A percentile compares a stretch with the other conserved stretches of the same genome.
These are phyloP conservation scores for Phylloscopus collybita DNA, from an alignment of 2,797 vertebrate species.

Conservation along the genomic window DNA sequence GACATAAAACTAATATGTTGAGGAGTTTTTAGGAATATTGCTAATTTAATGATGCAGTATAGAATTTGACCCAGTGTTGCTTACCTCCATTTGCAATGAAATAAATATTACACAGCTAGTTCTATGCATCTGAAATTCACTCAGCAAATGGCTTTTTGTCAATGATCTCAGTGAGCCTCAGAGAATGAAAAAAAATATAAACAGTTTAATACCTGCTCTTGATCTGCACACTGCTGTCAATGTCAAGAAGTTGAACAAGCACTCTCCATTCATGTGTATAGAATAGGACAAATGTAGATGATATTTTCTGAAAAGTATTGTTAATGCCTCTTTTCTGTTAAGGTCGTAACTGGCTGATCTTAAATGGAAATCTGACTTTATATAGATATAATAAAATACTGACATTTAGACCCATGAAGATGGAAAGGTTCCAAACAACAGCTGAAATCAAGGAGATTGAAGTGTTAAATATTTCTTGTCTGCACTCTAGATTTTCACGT, in stretches of 20 bases:
- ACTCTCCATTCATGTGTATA: background rate
- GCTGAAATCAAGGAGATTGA: background rate
- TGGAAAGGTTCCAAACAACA: background rate
- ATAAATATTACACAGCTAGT: background rate
- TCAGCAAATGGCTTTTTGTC: background rate
- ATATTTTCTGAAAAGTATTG: background rate
- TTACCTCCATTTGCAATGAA: background rate
- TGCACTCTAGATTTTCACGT: background rate
- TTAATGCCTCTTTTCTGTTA: background rate
- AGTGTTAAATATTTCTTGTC: background rate
- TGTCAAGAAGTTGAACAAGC: background rate
- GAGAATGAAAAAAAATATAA: background rate
- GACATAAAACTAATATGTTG: background rate
- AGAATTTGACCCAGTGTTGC: background rate
- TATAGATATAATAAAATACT: background rate
- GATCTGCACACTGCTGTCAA: background rate
- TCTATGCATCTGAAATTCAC: background rate
- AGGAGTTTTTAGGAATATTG: background rate
- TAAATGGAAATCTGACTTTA: background rate
- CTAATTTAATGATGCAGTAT: background rate
- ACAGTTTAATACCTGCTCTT: conserved; percentile 17
- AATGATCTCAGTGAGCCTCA: background rate
- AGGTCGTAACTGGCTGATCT: background rate
- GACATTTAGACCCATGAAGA: background rate
- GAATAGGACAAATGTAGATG: background rate